Evolutionary conservation across 2,797 vertebrate genomes (phyloP).

Genomic region (Sarcophilus harrisii): DNA sequence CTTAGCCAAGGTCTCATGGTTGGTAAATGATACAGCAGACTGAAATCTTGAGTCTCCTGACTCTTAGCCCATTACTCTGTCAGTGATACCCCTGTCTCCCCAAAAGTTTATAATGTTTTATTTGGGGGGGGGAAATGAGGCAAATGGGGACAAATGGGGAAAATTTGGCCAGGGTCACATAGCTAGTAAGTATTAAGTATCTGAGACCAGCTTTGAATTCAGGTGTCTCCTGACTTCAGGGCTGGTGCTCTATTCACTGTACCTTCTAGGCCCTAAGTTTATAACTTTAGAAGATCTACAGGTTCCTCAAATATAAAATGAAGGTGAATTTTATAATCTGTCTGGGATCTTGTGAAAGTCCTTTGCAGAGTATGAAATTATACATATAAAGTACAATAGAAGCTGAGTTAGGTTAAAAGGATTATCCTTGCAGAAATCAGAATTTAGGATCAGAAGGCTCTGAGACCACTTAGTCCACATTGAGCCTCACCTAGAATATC

Average conservation of each 20-base stretch:
- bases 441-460: not conserved
- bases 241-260: too few species aligned
- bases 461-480: too few species aligned
- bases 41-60: not conserved
- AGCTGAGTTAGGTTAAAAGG: not conserved
- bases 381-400: not conserved
- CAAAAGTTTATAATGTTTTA: not conserved
- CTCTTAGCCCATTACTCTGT: not conserved
- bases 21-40: not conserved
- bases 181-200: too few species aligned
- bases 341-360: not conserved
- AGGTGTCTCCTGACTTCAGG: too few species aligned
- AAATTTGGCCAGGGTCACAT: too few species aligned
- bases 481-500: not conserved
- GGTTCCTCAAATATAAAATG: not conserved
- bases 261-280: not conserved
- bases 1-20: not conserved
- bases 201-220: too few species aligned
- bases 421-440: not conserved
- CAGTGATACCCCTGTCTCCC: not conserved
- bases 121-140: too few species aligned
- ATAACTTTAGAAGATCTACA: not conserved
- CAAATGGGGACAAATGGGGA: too few species aligned
- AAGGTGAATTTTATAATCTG: not conserved
- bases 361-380: not conserved